Base-by-base conservation (phyloP, 2,797 vertebrate species). In the Choloepus didactylus region DNA sequence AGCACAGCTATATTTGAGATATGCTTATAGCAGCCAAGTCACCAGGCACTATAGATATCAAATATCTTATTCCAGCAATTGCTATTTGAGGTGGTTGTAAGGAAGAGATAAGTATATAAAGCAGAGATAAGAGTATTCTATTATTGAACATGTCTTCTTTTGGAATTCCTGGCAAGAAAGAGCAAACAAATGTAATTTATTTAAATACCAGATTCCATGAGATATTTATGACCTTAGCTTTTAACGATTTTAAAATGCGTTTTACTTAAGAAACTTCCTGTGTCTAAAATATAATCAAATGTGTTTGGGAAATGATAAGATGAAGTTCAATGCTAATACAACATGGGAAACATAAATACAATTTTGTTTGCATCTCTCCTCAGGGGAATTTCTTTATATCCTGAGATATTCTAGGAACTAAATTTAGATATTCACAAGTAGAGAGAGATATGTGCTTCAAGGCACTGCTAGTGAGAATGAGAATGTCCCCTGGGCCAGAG, bases 141-240 rank as follows among this genome's bases (percentile, higher is more conserved):
- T 87, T 82, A 56, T 21, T 70, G 59, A 86, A 21, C 19, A 62
- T 54, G 11, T 10, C 15, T 87, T 59, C 59, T 72, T 72, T 92
- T 60, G 16, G 59, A 73, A 38, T 18, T 60, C 2, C n/a, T 83
- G n/a, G 19, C 60, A 92, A 87, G 77, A 92, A 93, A 83, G 23
- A 85, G 29, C 46, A 66, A 85, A 96, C 10, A 18, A 88, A 88
- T 44, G 5, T 51, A 76, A 76, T 77, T 70, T 82, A 76, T 92
- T 89, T 94, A 70, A 18, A 59, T 82, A 46, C 4, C 16, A 6
- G 23, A 92, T 86, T 94, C 56, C 54, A n/a, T 76, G 81, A 92
- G 19, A 64, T 89, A 64, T 70, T 92, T 70, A 51, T 86, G 31
- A 72, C 11, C 19, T 62, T 56, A 41, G 23, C 14, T n/a, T 69